phyloP scores from a whole-genome alignment of 2,797 vertebrate species.

The Hephaestus fuliginosus region DNA sequence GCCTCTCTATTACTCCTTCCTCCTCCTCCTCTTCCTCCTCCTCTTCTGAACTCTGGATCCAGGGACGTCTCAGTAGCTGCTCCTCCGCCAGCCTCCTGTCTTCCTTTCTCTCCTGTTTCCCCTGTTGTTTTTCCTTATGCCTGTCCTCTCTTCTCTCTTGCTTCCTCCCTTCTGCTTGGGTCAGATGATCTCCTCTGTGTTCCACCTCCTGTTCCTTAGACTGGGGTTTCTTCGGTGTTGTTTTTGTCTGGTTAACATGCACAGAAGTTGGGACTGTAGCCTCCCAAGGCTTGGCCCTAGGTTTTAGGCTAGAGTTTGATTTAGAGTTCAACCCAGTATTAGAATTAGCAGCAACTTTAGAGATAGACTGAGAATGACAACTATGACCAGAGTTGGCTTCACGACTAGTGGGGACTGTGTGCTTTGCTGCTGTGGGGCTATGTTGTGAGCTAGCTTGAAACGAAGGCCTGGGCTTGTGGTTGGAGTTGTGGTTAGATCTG shows the following conservation, averaged over 20 bases:
- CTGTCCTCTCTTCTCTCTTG: conserved; percentile 63
- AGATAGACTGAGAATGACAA: conserved; percentile 58
- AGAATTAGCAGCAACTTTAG: conserved; percentile 59
- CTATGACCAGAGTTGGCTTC: conserved; percentile 56
- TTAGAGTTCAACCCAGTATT: conserved; percentile 54
- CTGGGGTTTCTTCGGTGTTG: conserved; percentile 66
- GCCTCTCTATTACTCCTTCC: conserved; percentile 77
- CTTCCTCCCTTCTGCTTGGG: conserved; percentile 61
- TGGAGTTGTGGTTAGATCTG: conserved; percentile 57
- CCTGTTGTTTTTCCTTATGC: conserved; percentile 54
- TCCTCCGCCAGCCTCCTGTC: conserved; percentile 86
- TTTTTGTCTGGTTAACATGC: conserved; percentile 58
- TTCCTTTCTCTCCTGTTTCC: conserved; percentile 76
- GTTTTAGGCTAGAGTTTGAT: conserved; percentile 59
- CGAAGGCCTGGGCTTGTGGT: conserved; percentile 52
- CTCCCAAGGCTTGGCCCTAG: conserved; percentile 68
- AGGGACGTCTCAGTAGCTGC: conserved; percentile 82
- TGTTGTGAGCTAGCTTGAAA: conserved; percentile 58
- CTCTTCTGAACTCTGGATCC: conserved; percentile 79
- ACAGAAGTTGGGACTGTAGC: conserved; percentile 27
- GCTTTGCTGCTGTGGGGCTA: conserved; percentile 70
- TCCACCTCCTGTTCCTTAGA: conserved; percentile 73
- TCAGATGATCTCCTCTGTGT: conserved; percentile 78
- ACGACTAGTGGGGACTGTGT: conserved; percentile 35
- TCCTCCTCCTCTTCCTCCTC: conserved; percentile 79